phyloP scores from a whole-genome alignment of 2,113 vertebrate species.

The Indicator maculatus region DNA sequence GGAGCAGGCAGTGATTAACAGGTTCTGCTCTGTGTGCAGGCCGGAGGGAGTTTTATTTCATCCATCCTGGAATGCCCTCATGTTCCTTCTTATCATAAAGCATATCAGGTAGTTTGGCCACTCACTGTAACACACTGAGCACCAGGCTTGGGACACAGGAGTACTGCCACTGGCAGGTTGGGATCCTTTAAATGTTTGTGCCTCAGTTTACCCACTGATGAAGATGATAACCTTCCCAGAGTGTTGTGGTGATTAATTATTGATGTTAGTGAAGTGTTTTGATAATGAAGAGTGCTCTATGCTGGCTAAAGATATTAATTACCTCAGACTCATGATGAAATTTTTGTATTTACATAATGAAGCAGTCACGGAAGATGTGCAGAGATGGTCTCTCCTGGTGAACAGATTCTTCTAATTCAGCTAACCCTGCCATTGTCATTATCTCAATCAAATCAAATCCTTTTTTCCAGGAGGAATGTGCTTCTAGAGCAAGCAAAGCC shows the following conservation, averaged over 20 bases:
- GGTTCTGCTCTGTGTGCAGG: background rate
- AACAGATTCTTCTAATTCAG: slow-evolving; percentile 8
- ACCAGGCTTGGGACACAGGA: background rate
- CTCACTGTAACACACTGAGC: background rate
- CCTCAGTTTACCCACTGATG: slow-evolving; percentile 32
- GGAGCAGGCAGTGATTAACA: background rate
- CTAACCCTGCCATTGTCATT: background rate
- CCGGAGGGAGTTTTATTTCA: background rate
- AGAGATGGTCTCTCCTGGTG: slow-evolving; percentile 35
- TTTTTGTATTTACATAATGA: slow-evolving; percentile 39
- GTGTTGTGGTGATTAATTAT: slow-evolving; percentile 42
- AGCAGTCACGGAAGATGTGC: background rate
- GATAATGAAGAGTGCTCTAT: slow-evolving; percentile 44
- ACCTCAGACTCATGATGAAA: slow-evolving; percentile 34
- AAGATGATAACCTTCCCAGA: slow-evolving; percentile 11
- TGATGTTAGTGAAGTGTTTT: background rate
- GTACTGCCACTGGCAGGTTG: background rate
- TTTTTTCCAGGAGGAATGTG: slow-evolving; percentile 2
- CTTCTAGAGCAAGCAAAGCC: slow-evolving; percentile 1
- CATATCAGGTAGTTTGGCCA: background rate
- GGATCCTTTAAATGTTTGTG: background rate
- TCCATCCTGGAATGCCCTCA: background rate
- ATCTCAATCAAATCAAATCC: background rate
- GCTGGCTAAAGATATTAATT: slow-evolving; percentile 33
- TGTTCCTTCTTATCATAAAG: background rate